Percentiles rank a stretch among this genome's conserved stretches.
These are phyloP conservation scores for Andrena chrysosceles DNA, from an alignment of 2,888 invertebrate genomes.

Conservation along the genomic window DNA sequence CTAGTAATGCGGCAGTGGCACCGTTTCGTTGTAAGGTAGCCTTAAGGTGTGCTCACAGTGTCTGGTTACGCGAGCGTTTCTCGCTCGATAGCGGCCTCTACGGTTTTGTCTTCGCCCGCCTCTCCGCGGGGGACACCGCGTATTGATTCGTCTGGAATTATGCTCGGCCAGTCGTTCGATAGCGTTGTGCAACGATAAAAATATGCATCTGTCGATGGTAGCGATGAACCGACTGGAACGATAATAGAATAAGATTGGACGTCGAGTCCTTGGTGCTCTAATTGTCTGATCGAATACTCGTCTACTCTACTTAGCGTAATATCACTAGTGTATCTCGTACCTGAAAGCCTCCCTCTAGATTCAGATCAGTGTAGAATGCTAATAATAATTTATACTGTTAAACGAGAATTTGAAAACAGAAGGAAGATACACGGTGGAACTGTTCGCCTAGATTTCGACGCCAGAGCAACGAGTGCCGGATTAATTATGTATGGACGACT, in stretches of 20 bases:
- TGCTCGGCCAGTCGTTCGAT: constrained; percentile 23
- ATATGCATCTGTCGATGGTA: constrained; percentile 22
- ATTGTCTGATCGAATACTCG: not conserved
- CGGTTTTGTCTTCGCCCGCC: constrained; percentile 35
- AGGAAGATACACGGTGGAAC: not conserved
- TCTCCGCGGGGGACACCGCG: not conserved
- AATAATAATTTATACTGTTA: too few species aligned
- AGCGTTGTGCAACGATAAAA: constrained; percentile 37
- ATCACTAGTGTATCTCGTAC: too few species aligned
- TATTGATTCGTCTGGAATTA: constrained; percentile 45
- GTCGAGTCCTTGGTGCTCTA: not conserved
- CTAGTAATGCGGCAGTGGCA: constrained; percentile 55
- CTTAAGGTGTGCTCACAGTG: constrained; percentile 54
- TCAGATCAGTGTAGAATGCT: too few species aligned
- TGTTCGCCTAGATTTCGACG: constrained; percentile 20
- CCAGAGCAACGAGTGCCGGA: not conserved
- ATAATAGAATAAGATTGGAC: not conserved
- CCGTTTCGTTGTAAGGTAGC: constrained; percentile 36
- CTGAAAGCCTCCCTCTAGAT: too few species aligned
- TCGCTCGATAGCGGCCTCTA: constrained; percentile 39
- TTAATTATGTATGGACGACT: constrained; percentile 52
- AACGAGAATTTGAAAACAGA: not conserved
- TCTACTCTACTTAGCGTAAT: not conserved
- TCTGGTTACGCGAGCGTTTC: constrained; percentile 29
- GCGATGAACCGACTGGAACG: not conserved